These are phyloP conservation scores for Herminia tarsipennalis DNA, from an alignment of 2,888 invertebrate genomes.

Conservation along the genomic window DNA sequence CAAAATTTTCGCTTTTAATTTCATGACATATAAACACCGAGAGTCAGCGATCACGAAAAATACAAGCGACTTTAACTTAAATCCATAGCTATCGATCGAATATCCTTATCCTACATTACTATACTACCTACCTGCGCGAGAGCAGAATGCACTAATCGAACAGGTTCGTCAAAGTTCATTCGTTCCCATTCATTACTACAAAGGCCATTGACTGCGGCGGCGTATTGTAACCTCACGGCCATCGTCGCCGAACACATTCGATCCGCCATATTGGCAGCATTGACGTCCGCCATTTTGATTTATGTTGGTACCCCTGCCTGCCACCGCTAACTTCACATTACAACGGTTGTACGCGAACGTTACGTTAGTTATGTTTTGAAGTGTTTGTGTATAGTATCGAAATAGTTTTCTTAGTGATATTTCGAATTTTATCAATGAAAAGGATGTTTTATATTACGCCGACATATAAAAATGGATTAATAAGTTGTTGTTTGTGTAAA, in stretches of 20 bases:
- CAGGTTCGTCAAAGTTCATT: constrained; percentile 66
- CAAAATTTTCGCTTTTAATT: too few relatives aligned
- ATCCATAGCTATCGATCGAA: constrained; percentile 8
- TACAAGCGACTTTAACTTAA: constrained; percentile 10
- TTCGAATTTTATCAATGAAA: constrained; percentile 61
- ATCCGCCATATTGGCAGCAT: constrained; percentile 33
- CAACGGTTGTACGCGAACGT: constrained; percentile 70
- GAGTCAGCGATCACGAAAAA: constrained; percentile 2
- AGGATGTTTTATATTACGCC: constrained; percentile 38
- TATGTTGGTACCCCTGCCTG: constrained; percentile 33
- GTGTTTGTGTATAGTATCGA: constrained; percentile 50
- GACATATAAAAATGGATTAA: constrained; percentile 14
- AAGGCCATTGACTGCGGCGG: constrained; percentile 68
- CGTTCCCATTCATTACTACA: constrained; percentile 67
- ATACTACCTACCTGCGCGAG: constrained; percentile 43
- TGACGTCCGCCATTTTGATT: constrained; percentile 29
- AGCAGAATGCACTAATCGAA: constrained; percentile 49
- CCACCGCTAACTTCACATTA: constrained; percentile 63
- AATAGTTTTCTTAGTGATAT: constrained; percentile 39
- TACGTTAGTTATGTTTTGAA: constrained; percentile 77
- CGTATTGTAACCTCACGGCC: constrained; percentile 19
- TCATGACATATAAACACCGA: too few relatives aligned
- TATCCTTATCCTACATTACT: constrained; percentile 16
- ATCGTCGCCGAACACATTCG: constrained; percentile 36
- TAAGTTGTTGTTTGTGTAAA: constrained; percentile 19